Percentiles rank a stretch among this genome's conserved stretches.
Conservation (phyloP, 2,113 vertebrate species). For the Centropus unirufus region DNA sequence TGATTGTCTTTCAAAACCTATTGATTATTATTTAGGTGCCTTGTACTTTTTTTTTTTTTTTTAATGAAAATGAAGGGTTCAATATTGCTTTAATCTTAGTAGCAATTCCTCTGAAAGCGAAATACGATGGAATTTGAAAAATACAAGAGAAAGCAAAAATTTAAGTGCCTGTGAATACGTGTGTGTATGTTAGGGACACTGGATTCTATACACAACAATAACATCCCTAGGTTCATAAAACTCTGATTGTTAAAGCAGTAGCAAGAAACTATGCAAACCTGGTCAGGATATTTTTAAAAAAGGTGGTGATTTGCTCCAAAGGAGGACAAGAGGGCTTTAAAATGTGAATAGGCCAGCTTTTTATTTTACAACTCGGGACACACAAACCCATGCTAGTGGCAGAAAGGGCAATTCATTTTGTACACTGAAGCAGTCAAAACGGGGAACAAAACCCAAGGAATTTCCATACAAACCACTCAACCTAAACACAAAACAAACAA, state of each 20-base stretch:
- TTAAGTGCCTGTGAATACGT: conserved; percentile 3
- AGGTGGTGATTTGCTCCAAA: conserved; percentile 37
- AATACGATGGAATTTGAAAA: conserved; percentile 10
- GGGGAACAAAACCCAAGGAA: conserved; percentile 52
- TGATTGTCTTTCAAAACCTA: conserved; percentile 32
- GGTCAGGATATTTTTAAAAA: conserved; percentile 27
- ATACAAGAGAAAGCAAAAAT: conserved; percentile 21
- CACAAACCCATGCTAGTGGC: conserved; percentile 43
- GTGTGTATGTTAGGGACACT: not conserved
- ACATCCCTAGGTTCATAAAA: not conserved
- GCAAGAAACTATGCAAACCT: not conserved
- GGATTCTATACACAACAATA: not conserved
- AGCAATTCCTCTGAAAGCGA: conserved; percentile 15
- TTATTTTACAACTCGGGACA: conserved; percentile 63
- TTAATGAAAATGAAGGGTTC: not conserved
- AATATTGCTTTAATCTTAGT: conserved; percentile 19
- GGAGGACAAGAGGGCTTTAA: conserved; percentile 68
- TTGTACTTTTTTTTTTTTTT: not conserved
- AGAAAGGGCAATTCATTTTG: conserved; percentile 53
- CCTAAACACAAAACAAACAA: conserved; percentile 44
- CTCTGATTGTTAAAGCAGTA: not conserved
- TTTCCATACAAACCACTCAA: conserved; percentile 33
- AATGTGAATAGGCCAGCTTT: conserved; percentile 60
- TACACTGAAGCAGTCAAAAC: conserved; percentile 20
- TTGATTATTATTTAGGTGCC: conserved; percentile 47